Conservation (phyloP, 2,888 invertebrate genomes). For the Caenorhabditis becei region DNA sequence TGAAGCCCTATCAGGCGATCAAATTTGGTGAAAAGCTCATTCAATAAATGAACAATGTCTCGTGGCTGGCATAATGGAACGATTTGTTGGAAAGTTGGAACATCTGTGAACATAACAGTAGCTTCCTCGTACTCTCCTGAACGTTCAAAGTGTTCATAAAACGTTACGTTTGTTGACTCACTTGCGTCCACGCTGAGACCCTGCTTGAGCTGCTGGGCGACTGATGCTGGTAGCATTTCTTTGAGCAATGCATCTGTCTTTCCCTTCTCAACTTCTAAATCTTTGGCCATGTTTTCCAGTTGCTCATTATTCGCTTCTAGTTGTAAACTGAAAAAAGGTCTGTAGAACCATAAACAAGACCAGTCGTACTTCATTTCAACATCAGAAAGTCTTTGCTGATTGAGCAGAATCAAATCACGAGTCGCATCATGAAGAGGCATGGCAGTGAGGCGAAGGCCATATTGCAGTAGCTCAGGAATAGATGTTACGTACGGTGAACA, state of each 20-base stretch:
- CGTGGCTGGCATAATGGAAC: slow-evolving; percentile 79
- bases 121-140: slow-evolving; percentile 77
- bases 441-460: slow-evolving; percentile 73
- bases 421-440: slow-evolving; percentile 79
- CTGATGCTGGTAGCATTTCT: slow-evolving; percentile 82
- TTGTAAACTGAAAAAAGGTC: slow-evolving; percentile 70
- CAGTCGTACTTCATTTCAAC: slow-evolving; percentile 73
- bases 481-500: slow-evolving; percentile 77
- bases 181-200: slow-evolving; percentile 81
- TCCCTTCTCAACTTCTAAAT: slow-evolving; percentile 73
- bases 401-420: slow-evolving; percentile 77
- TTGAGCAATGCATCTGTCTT: slow-evolving; percentile 82
- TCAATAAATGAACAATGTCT: slow-evolving; percentile 74
- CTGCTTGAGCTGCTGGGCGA: slow-evolving; percentile 81
- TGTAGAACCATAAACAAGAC: neutral
- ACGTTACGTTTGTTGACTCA: slow-evolving; percentile 33
- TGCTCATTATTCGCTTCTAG: slow-evolving; percentile 79
- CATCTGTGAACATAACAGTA: slow-evolving; percentile 82
- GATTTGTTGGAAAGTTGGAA: slow-evolving; percentile 82
- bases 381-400: slow-evolving; percentile 76
- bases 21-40: slow-evolving; percentile 78
- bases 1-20: slow-evolving; percentile 69
- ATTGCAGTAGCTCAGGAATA: slow-evolving; percentile 68
- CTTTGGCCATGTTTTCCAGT: slow-evolving; percentile 75
- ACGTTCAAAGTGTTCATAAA: neutral